Evolutionary conservation across 53 echinoderm and acorn worm genomes (phyloP).

Genomic region (Hippasteria phrygiana): DNA sequence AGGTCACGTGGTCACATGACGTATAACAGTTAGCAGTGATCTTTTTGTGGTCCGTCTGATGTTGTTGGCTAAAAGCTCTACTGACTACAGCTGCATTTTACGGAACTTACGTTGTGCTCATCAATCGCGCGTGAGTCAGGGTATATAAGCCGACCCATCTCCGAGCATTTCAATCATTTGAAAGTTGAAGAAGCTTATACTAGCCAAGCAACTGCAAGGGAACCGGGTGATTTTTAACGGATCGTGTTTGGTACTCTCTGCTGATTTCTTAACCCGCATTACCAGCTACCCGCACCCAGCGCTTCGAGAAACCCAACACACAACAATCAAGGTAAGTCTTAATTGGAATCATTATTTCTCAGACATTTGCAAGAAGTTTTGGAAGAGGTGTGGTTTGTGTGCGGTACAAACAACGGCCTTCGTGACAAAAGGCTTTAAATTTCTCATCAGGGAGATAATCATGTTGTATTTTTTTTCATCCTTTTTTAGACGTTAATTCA

Average conservation of each 20-base stretch:
- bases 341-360: background rate
- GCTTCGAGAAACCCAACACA: conserved; percentile 4
- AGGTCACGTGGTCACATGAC: conserved; percentile 48
- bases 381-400: too few relatives aligned
- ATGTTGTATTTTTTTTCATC: too few relatives aligned
- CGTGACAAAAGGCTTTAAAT: too few relatives aligned
- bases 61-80: background rate
- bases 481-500: too few relatives aligned
- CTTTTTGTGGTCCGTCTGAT: background rate
- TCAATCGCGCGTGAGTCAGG: conserved; percentile 22
- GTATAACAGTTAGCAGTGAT: conserved; percentile 6
- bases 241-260: background rate
- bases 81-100: background rate
- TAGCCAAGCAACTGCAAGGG: background rate
- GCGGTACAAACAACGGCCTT: too few relatives aligned
- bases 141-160: conserved; percentile 22
- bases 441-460: too few relatives aligned
- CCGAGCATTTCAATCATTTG: conserved; percentile 16
- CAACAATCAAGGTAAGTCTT: conserved; percentile 14
- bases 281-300: background rate
- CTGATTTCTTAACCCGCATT: background rate
- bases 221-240: conserved; percentile 11
- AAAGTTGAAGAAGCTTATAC: background rate
- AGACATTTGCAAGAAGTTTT: too few relatives aligned
- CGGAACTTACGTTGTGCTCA: background rate